Evolutionary conservation across 2,113 vertebrate species (phyloP), one percentile per base, ranked within the genome.

Genomic region (Ptilonorhynchus violaceus): DNA sequence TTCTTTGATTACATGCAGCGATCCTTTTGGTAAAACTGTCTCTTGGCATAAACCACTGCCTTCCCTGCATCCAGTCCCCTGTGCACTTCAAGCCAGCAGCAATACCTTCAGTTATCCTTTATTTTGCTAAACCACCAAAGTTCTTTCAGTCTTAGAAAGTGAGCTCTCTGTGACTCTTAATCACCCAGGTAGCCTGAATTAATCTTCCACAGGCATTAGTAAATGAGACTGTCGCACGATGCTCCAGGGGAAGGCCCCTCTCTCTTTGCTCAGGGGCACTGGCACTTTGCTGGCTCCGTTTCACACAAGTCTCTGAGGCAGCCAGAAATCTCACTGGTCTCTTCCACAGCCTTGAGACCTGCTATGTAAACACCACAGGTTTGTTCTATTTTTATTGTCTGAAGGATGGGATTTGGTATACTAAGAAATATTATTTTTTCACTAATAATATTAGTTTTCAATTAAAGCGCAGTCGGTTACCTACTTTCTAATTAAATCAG

Each of bases 211-310:
- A 33, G 69, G 33, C 58, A 49, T 39, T 21, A 60, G 13, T 21
- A 47, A 76, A 31, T 2, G 24, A 21, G 12, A 7, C 24, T 21
- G 8, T 24, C n/a, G 39, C 56, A 63, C 41, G 30, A 0, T 7
- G 10, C 27, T 73, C 37, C 35, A 27, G 42, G 66, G 41, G 58
- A 64, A 62, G 50, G 11, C 37, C 28, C 9, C 55, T 76, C 3
- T 1, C 44, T 88, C 52, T 78, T 68, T 0, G 0, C 27, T 6
- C 3, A 1, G n/a, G 20, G 12, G 8, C 62, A 75, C 39, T 2
- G 16, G 14, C 0, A 1, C 49, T 83, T 72, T 33, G 31, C 16
- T 82, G 9, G 42, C 44, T 69, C 22, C 53, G 31, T 13, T 39
- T 31, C 20, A 58, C 39, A 53, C 11, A 0, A 0, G 0, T 33